These are phyloP conservation scores for Troglohyphantes excavatus DNA, from an alignment of 2,888 invertebrate genomes.

Conservation along the genomic window DNA sequence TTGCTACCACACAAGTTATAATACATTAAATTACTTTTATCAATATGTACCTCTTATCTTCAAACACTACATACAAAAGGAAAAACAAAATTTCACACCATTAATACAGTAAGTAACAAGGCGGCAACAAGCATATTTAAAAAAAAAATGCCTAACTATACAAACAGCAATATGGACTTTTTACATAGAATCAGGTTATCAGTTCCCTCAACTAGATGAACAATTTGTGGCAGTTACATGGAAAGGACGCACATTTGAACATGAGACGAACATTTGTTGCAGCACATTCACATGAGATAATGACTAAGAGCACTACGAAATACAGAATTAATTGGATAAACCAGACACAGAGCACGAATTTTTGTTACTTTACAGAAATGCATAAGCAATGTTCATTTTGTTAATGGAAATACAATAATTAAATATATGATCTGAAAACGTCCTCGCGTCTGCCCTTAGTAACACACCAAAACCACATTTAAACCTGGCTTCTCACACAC, in stretches of 20 bases:
- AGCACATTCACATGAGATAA: constrained; percentile 43
- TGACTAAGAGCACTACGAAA: constrained; percentile 69
- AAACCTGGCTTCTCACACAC: not conserved
- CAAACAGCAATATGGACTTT: constrained; percentile 67
- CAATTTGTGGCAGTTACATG: constrained; percentile 49
- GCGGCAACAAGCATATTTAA: constrained; percentile 65
- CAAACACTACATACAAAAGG: constrained; percentile 59
- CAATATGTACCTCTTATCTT: constrained; percentile 11
- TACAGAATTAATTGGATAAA: constrained; percentile 48
- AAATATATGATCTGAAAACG: constrained; percentile 37
- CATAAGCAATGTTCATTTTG: constrained; percentile 33
- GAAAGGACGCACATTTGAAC: constrained; percentile 26
- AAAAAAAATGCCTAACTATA: constrained; percentile 58
- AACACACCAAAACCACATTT: not conserved
- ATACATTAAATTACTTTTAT: constrained; percentile 58
- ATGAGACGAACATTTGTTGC: constrained; percentile 18
- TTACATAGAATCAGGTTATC: constrained; percentile 65
- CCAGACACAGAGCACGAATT: constrained; percentile 29
- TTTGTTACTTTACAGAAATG: constrained; percentile 47
- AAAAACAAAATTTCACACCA: constrained; percentile 56
- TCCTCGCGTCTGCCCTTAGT: not conserved
- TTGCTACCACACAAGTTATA: constrained; percentile 63
- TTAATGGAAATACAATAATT: constrained; percentile 45
- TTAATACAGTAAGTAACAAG: constrained; percentile 69
- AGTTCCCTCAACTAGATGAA: constrained; percentile 61